Conservation (phyloP, 2,888 invertebrate genomes). For the Thymelicus lineola region DNA sequence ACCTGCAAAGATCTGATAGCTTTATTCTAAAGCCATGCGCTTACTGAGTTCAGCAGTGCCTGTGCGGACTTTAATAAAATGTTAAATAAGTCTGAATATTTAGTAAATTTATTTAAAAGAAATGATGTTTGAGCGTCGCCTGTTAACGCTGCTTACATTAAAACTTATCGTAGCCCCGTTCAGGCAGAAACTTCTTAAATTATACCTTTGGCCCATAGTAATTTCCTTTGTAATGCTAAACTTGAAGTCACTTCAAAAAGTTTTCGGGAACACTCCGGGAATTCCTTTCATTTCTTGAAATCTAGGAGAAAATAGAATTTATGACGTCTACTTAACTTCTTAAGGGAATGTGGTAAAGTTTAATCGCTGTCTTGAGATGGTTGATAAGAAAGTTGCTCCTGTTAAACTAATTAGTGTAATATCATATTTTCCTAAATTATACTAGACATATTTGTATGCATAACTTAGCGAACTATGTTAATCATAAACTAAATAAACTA, state of each 20-base stretch:
- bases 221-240: constrained; percentile 74
- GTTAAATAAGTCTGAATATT: constrained; percentile 8
- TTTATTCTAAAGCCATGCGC: constrained; percentile 7
- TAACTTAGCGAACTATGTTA: no score
- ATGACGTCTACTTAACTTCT: constrained; percentile 44
- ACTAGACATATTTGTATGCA: background rate
- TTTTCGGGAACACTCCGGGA: constrained; percentile 57
- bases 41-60: background rate
- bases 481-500: no score
- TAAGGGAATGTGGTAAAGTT: constrained; percentile 15
- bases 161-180: constrained; percentile 54
- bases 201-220: constrained; percentile 67
- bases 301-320: constrained; percentile 65
- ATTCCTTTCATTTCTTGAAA: constrained; percentile 66
- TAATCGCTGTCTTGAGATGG: constrained; percentile 10
- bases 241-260: constrained; percentile 65
- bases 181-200: constrained; percentile 65
- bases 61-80: background rate
- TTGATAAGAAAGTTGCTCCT: background rate
- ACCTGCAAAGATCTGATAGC: constrained; percentile 9
- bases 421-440: no score
- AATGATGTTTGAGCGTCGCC: constrained; percentile 42
- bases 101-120: constrained; percentile 39
- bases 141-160: constrained; percentile 50
- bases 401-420: constrained; percentile 2